phyloP scores from a whole-genome alignment of 2,797 vertebrate genomes.

The Oryzias sinensis region DNA sequence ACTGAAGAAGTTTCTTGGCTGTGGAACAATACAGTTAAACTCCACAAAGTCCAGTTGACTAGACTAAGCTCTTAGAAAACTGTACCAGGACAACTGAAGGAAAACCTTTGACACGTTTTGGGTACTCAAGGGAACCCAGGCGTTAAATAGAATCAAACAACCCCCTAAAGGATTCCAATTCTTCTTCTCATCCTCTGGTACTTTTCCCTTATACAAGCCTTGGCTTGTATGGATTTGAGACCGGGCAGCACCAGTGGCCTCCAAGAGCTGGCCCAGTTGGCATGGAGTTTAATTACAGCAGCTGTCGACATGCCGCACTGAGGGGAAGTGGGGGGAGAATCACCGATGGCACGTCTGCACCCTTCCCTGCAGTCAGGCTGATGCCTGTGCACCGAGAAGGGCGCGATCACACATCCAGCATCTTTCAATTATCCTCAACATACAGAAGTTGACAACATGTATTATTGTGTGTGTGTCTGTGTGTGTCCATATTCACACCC shows the following conservation, averaged over 20 bases:
- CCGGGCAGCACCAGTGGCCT: slow-evolving; percentile 17
- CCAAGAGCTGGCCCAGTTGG: slow-evolving; percentile 36
- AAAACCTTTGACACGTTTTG: too few species aligned
- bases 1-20: too few species aligned
- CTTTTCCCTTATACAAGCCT: neutral
- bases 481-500: slow-evolving; percentile 31
- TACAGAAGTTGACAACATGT: slow-evolving; percentile 38
- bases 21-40: too few species aligned
- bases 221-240: slow-evolving; percentile 8
- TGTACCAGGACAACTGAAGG: too few species aligned
- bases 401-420: slow-evolving; percentile 47
- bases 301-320: slow-evolving; percentile 36
- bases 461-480: slow-evolving; percentile 18
- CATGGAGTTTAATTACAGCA: slow-evolving; percentile 34
- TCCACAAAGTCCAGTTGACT: too few species aligned
- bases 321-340: slow-evolving; percentile 32
- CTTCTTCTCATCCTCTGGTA: neutral
- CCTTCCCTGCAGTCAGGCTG: slow-evolving; percentile 40
- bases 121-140: too few species aligned
- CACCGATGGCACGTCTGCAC: slow-evolving; percentile 33
- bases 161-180: neutral
- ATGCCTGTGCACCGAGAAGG: slow-evolving; percentile 24
- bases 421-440: slow-evolving; percentile 26
- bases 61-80: too few species aligned
- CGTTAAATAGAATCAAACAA: too few species aligned